These are phyloP conservation scores for Lanistes nyassanus DNA, from an alignment of 1,140 invertebrate species.

Conservation along the genomic window DNA sequence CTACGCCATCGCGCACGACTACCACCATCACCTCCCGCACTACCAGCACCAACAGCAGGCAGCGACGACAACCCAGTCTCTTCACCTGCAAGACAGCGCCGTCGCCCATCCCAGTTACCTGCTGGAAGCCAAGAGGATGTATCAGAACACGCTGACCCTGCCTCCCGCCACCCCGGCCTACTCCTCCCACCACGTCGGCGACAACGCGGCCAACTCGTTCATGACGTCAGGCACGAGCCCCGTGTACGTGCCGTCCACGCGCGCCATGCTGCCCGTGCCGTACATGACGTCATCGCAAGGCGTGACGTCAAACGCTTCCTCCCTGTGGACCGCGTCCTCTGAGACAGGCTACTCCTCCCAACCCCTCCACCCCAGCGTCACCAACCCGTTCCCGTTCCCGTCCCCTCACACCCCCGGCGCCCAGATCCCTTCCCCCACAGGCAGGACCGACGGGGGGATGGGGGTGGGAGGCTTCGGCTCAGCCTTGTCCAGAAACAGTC, in stretches of 20 bases:
- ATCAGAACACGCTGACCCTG: conserved; percentile 23
- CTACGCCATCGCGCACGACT: conserved; percentile 9
- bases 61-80: background rate
- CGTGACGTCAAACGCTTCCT: conserved; percentile 32
- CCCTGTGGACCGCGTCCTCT: conserved; percentile 15
- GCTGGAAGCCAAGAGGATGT: conserved; percentile 15
- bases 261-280: conserved; percentile 58
- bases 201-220: conserved; percentile 34
- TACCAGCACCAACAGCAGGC: background rate
- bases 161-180: conserved; percentile 1
- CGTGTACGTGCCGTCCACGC: conserved; percentile 62
- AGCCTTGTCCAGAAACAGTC: conserved; percentile 46
- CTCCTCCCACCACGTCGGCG: background rate
- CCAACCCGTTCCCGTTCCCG: conserved; percentile 45
- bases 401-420: conserved; percentile 41
- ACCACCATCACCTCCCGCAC: background rate
- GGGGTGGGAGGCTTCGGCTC: conserved; percentile 29
- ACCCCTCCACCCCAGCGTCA: conserved; percentile 44
- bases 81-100: background rate
- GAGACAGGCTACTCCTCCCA: conserved; percentile 46
- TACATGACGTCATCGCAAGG: conserved; percentile 46
- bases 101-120: background rate
- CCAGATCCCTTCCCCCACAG: conserved; percentile 44
- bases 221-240: conserved; percentile 54
- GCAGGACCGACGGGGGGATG: conserved; percentile 23